A percentile compares a stretch with the other conserved stretches of the same genome.
phyloP scores from a whole-genome alignment of 2,113 vertebrate species.

The Nettapus auritus region DNA sequence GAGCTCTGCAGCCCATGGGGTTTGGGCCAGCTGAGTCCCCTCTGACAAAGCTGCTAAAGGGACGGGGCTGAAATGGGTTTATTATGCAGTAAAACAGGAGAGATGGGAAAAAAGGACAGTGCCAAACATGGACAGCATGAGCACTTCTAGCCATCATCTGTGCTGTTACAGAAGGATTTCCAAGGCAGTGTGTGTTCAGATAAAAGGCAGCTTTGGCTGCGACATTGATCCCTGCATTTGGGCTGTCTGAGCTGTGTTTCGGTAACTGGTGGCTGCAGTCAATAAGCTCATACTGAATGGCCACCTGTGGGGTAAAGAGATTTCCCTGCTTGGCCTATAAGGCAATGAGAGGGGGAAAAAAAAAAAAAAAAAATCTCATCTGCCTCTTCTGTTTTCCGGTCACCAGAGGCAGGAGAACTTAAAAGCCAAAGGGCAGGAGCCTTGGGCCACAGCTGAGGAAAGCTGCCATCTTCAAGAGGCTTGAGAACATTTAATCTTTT shows the following conservation, averaged over 20 bases:
- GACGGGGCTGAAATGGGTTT: neutral
- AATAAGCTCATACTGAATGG: neutral
- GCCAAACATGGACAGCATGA: neutral
- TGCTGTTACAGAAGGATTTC: neutral
- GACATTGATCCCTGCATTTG: neutral
- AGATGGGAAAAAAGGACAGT: neutral
- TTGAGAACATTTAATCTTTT: neutral
- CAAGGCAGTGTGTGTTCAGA: neutral
- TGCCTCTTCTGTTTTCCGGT: neutral
- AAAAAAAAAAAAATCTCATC: neutral
- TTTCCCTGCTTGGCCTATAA: neutral
- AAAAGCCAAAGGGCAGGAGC: slow-evolving; percentile 39
- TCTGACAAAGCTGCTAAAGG: neutral
- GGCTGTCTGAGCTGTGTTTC: neutral
- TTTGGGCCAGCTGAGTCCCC: neutral
- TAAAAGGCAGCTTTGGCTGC: neutral
- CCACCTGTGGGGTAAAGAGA: neutral
- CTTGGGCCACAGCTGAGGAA: neutral
- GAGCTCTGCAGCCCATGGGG: neutral
- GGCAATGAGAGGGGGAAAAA: neutral
- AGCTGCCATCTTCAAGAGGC: slow-evolving; percentile 15
- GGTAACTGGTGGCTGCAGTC: neutral
- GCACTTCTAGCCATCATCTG: neutral
- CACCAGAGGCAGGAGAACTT: slow-evolving; percentile 9
- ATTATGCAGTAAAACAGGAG: neutral